These are phyloP conservation scores for Gymnocephalus cernua DNA, from an alignment of 2,113 vertebrate species.

Conservation along the genomic window DNA sequence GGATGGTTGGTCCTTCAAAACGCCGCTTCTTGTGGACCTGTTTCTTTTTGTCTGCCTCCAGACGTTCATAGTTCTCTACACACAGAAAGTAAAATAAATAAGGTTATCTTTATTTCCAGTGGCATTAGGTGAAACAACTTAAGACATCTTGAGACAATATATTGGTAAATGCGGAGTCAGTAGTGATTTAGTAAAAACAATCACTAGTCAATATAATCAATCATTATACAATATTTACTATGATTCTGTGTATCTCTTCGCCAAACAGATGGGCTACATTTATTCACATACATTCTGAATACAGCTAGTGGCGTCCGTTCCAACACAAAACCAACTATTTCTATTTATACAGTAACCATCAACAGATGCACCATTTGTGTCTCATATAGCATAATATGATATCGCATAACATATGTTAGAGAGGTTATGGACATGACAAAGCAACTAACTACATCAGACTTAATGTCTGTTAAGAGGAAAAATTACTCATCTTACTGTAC, in stretches of 20 bases:
- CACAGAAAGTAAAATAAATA: slow-evolving; percentile 20
- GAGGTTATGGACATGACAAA: not conserved
- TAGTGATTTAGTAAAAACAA: not conserved
- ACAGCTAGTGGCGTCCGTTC: not conserved
- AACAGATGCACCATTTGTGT: not conserved
- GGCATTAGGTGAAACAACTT: not conserved
- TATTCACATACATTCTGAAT: not conserved
- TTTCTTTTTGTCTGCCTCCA: slow-evolving; percentile 98
- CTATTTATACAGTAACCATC: not conserved
- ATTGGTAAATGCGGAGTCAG: not conserved
- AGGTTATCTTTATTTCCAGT: not conserved
- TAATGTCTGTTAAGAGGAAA: not conserved
- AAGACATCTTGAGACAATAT: not conserved
- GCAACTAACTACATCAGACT: not conserved
- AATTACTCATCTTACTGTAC: not conserved
- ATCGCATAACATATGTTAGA: not conserved
- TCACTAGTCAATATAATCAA: not conserved
- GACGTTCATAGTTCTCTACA: slow-evolving; percentile 95
- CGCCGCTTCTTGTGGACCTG: slow-evolving; percentile 94
- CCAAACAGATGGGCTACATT: not conserved
- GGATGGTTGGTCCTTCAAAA: slow-evolving; percentile 92
- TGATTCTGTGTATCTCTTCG: not conserved
- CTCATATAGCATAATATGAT: too few species aligned
- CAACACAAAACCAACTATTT: not conserved
- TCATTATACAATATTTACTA: not conserved